Base-by-base conservation (phyloP, 2,113 vertebrate genomes). In the Pitta sordida region DNA sequence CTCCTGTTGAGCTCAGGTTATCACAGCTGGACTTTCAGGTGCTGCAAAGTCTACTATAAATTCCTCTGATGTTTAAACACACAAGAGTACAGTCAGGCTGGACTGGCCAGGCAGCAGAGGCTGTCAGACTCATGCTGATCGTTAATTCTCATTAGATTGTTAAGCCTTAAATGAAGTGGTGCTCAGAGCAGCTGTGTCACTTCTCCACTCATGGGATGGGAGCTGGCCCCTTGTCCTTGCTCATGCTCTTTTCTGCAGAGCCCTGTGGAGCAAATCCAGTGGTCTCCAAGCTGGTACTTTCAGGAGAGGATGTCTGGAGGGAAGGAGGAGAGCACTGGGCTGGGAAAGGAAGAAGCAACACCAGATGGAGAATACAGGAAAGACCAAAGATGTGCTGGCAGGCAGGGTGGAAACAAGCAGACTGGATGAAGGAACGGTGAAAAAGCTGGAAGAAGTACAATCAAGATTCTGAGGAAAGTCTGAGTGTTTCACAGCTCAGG, bases 161-260 rank as follows among this genome's bases (percentile, higher is more conserved):
- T 96, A 93, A 89, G 83, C 71, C 23, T 86, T 94, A 93, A 96
- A 93, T 74, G 85, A 96, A 85, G 90, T 88, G 92, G 77, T 67
- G 82, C 90, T 77, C 55, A 14, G 7, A 90, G 79, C 88, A 91
- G 92, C 67, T 93, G 88, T 73, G 68, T 32, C 56, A 62, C 68
- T 91, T 77, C 71, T 74, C 64, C 59, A 6, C 56, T 65, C 11
- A 1, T 52, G 79, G 90, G 82, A 79, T 49, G 3, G 4, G 74
- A 86, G 44, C 55, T 64, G 41, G 67, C 51, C 84, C 32, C 90
- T 91, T 19, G 44, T 93, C 78, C 91, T 91, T 69, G 81, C 69
- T 93, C 81, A 37, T 1, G 8, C 60, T 86, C 83, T 75, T 84
- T 0, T 2, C 22, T 39, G 76, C 44, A 79, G 77, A 91, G 46